These are phyloP conservation scores for Tetramorium bicarinatum DNA, from an alignment of 2,888 invertebrate genomes.

Conservation along the genomic window DNA sequence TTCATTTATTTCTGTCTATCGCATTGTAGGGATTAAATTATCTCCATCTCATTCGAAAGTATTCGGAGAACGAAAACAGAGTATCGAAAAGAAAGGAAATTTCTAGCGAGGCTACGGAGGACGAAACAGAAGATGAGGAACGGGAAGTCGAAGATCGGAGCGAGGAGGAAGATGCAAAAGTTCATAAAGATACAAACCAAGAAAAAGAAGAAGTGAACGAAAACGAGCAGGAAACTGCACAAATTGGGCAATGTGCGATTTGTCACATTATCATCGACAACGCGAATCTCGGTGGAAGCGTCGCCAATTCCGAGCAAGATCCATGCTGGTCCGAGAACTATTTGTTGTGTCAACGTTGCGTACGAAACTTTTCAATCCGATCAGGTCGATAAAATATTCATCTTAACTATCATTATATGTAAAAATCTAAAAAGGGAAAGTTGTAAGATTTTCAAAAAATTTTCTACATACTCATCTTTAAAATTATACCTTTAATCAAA, in stretches of 20 bases:
- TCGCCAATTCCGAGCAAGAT: slow-evolving; percentile 69
- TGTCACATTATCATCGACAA: slow-evolving; percentile 77
- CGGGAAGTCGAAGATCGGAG: slow-evolving; percentile 26
- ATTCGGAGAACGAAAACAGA: slow-evolving; percentile 43
- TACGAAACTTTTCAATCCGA: slow-evolving; percentile 76
- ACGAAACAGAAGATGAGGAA: slow-evolving; percentile 20
- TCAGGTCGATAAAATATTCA: slow-evolving; percentile 74
- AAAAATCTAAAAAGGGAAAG: background rate
- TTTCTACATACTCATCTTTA: background rate
- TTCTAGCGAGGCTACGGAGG: slow-evolving; percentile 4
- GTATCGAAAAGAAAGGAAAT: slow-evolving; percentile 50
- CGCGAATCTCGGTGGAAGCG: slow-evolving; percentile 60
- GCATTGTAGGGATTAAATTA: slow-evolving; percentile 48
- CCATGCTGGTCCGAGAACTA: slow-evolving; percentile 78
- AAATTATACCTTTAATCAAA: background rate
- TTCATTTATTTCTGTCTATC: slow-evolving; percentile 37
- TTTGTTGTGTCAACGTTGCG: slow-evolving; percentile 80
- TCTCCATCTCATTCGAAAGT: slow-evolving; percentile 40
- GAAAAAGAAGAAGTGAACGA: slow-evolving; percentile 66
- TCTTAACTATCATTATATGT: slow-evolving; percentile 16
- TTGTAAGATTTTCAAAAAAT: background rate
- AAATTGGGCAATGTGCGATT: slow-evolving; percentile 73
- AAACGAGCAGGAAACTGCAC: slow-evolving; percentile 34
- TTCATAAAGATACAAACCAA: slow-evolving; percentile 7
- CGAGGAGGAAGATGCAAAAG: slow-evolving; percentile 32